Evolutionary conservation across 2,113 vertebrate species (phyloP).

Genomic region (Thymallus thymallus): DNA sequence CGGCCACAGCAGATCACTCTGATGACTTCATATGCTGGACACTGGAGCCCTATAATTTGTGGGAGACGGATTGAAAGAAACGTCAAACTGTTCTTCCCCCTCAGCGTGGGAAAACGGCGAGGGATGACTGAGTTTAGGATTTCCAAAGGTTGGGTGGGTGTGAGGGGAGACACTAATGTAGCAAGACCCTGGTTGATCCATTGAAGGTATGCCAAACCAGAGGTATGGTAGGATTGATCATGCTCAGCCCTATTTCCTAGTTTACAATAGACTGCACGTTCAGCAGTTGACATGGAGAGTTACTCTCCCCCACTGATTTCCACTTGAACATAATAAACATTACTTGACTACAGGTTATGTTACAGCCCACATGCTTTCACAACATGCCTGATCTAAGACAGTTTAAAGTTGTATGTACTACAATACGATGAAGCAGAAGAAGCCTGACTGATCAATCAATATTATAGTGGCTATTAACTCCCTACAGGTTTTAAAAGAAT

Average conservation of each 20-base stretch:
- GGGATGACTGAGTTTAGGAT: conserved; percentile 22
- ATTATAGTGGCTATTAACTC: neutral
- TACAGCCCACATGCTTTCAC: too few species aligned
- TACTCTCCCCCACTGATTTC: too few species aligned
- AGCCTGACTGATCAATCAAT: neutral
- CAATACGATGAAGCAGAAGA: too few species aligned
- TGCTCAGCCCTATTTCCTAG: too few species aligned
- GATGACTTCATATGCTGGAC: conserved; percentile 47
- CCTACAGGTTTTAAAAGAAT: neutral
- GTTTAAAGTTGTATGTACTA: neutral
- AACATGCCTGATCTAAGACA: neutral
- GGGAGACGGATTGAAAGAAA: conserved; percentile 34
- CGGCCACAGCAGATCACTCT: neutral
- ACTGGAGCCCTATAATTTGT: conserved; percentile 36
- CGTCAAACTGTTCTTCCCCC: conserved; percentile 28
- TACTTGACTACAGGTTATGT: conserved; percentile 31
- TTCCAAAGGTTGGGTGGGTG: conserved; percentile 24
- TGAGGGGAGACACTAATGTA: neutral
- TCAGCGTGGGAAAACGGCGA: conserved; percentile 47
- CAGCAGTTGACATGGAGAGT: too few species aligned
- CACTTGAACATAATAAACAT: too few species aligned
- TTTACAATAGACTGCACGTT: too few species aligned
- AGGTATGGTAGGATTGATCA: neutral
- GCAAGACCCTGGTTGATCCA: neutral
- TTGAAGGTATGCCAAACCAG: neutral